phyloP scores from a whole-genome alignment of 2,888 invertebrate genomes.

The Drosophila incognita region DNA sequence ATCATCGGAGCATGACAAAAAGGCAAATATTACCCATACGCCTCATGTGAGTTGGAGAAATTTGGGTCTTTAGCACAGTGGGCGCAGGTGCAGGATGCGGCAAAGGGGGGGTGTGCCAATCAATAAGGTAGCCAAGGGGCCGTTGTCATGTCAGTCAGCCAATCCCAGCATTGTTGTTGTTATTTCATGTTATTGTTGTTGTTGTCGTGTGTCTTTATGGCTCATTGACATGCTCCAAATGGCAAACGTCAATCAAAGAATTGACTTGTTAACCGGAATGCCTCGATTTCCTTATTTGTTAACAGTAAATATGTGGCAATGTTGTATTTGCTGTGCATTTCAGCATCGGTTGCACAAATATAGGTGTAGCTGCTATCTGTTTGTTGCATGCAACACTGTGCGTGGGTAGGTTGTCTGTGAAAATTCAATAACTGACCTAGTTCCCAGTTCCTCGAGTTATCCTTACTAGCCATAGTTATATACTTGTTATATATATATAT shows the following conservation, averaged over 20 bases:
- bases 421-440: constrained; percentile 84
- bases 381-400: constrained; percentile 35
- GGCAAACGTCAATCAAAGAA: constrained; percentile 32
- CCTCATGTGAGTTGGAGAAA: constrained; percentile 43
- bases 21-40: constrained; percentile 67
- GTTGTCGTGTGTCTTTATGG: constrained; percentile 30
- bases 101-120: constrained; percentile 43
- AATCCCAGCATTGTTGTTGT: constrained; percentile 39
- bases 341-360: constrained; percentile 1
- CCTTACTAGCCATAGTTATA: background rate
- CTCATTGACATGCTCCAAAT: constrained; percentile 38
- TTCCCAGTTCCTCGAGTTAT: constrained; percentile 51
- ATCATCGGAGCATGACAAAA: constrained; percentile 41
- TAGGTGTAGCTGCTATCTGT: constrained; percentile 18
- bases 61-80: constrained; percentile 68
- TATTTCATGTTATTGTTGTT: background rate
- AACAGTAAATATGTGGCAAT: constrained; percentile 12
- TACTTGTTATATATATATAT: background rate
- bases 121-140: constrained; percentile 62
- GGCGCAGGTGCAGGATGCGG: constrained; percentile 4
- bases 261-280: constrained; percentile 16
- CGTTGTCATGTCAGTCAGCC: constrained; percentile 68
- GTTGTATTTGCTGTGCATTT: constrained; percentile 24
- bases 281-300: constrained; percentile 1
- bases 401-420: constrained; percentile 41